A percentile compares a stretch with the other conserved stretches of the same genome.
Evolutionary conservation across 2,888 invertebrate species (phyloP).

Genomic region (Nasonia oneida): DNA sequence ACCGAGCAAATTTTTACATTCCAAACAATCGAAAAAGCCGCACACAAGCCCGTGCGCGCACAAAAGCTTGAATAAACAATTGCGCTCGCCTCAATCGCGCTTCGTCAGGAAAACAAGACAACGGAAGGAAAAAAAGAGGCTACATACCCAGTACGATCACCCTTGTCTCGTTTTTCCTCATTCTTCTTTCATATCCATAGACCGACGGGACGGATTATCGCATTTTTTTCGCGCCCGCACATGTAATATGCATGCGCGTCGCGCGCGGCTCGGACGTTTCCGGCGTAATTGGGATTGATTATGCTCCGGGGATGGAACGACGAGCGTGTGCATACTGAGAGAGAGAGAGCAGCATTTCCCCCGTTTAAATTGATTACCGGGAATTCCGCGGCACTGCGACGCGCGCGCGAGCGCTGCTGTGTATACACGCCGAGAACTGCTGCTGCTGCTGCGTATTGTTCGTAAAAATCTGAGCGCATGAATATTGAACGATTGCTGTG

Average conservation of each 20-base stretch:
- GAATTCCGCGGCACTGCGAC: neutral
- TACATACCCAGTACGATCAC: neutral
- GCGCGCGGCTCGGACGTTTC: constrained; percentile 38
- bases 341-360: neutral
- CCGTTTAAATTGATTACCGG: constrained; percentile 57
- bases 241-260: constrained; percentile 53
- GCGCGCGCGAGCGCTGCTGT: neutral
- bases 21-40: neutral
- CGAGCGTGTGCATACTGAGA: constrained; percentile 33
- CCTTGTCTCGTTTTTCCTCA: neutral
- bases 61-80: neutral
- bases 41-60: neutral
- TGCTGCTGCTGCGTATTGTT: constrained; percentile 29
- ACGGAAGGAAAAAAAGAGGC: neutral
- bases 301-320: constrained; percentile 49
- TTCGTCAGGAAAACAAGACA: neutral
- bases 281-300: constrained; percentile 60
- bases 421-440: neutral
- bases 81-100: neutral
- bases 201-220: constrained; percentile 27
- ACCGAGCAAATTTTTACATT: constrained; percentile 6
- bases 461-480: constrained; percentile 54
- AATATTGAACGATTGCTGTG: constrained; percentile 52
- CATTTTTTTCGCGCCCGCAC: constrained; percentile 15
- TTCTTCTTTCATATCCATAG: neutral